Percentiles rank a stretch among this genome's conserved stretches.
Evolutionary conservation across 2,113 vertebrate species (phyloP).

Genomic region (Xiphias gladius): DNA sequence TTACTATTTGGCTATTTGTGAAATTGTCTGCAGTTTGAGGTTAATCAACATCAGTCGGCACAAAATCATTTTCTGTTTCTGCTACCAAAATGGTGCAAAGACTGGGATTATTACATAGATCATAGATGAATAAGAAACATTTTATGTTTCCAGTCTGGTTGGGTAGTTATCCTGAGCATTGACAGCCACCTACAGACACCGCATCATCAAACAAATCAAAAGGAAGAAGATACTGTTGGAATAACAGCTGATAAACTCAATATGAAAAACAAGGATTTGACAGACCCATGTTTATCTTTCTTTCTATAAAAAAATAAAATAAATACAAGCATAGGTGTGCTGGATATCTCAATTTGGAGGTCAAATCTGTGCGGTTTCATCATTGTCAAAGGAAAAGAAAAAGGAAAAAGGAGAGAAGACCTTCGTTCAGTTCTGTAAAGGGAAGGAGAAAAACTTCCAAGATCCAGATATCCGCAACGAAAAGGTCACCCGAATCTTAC

Average conservation of each 20-base stretch:
- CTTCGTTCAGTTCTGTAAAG: conserved; percentile 53
- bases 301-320: neutral
- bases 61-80: neutral
- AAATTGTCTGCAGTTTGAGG: too few relatives aligned
- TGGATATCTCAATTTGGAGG: conserved; percentile 18
- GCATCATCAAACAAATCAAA: neutral
- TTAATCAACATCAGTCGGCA: too few relatives aligned
- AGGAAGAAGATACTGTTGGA: neutral
- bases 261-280: neutral
- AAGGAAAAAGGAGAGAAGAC: conserved; percentile 27
- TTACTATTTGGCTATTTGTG: too few relatives aligned
- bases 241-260: neutral
- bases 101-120: neutral
- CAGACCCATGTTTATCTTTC: neutral
- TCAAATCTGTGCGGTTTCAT: conserved; percentile 33
- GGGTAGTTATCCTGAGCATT: too few relatives aligned
- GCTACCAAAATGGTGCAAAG: neutral
- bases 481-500: conserved; percentile 67
- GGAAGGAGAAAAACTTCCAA: conserved; percentile 57
- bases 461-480: conserved; percentile 46
- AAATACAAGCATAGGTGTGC: neutral
- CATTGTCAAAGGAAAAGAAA: neutral
- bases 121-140: too few relatives aligned
- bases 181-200: neutral
- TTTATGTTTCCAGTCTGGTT: too few relatives aligned